A percentile compares a stretch with the other conserved stretches of the same genome.
Conservation (phyloP, 53 echinoderm and acorn worm genomes). For the Stichopus horrens region DNA sequence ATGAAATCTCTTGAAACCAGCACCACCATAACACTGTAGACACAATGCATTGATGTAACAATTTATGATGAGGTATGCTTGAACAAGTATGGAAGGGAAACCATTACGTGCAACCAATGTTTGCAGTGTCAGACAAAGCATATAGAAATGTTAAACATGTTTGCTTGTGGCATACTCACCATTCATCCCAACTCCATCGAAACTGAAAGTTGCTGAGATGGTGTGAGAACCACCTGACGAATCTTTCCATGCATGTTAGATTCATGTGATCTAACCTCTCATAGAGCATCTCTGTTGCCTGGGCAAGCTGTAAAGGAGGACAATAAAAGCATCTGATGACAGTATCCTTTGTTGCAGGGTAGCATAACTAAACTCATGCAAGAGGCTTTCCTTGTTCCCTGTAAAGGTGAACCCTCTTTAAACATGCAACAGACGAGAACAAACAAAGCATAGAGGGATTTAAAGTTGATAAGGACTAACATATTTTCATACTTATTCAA, state of each 20-base stretch:
- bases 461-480: not conserved
- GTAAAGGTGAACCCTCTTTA: not conserved
- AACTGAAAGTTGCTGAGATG: slow-evolving; percentile 99
- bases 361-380: not conserved
- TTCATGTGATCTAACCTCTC: slow-evolving; percentile 96
- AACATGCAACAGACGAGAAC: no score
- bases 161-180: slow-evolving; percentile 58
- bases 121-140: no score
- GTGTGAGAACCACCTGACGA: slow-evolving; percentile 95
- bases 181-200: slow-evolving; percentile 99
- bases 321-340: not conserved
- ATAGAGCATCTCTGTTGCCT: slow-evolving; percentile 96
- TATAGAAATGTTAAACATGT: no score
- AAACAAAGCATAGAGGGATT: no score
- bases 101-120: no score
- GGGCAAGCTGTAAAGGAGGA: slow-evolving; percentile 72
- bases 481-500: not conserved
- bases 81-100: no score
- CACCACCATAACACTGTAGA: no score
- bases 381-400: not conserved
- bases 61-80: no score
- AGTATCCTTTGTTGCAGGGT: not conserved
- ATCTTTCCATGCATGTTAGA: slow-evolving; percentile 77
- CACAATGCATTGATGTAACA: no score
- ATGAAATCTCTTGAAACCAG: no score